These are phyloP conservation scores for Dysidea cf. avara DNA, from an alignment of 37 sponge, comb jelly and placozoan species.

Conservation along the genomic window DNA sequence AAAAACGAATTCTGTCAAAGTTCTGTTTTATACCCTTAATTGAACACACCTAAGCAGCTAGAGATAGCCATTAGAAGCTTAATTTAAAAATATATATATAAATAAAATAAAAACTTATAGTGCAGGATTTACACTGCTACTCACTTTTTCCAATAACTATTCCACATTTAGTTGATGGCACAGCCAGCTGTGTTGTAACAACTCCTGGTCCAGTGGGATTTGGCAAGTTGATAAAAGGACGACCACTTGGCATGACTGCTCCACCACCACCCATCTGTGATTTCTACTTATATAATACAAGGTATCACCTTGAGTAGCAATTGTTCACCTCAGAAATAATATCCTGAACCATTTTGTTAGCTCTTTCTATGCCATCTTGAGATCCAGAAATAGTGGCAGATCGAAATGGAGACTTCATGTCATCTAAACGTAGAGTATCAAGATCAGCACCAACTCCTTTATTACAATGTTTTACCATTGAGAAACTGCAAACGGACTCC, in stretches of 20 bases:
- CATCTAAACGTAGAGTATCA: neutral
- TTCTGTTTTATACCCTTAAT: too few relatives aligned
- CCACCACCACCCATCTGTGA: too few relatives aligned
- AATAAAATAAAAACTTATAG: neutral
- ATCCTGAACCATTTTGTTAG: constrained; percentile 71
- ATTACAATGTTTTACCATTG: constrained; percentile 39
- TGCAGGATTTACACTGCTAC: neutral
- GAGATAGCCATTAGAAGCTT: too few relatives aligned
- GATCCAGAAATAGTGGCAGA: constrained; percentile 74
- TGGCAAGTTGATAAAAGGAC: constrained; percentile 54
- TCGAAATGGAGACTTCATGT: constrained; percentile 36
- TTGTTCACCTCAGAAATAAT: constrained; percentile 71
- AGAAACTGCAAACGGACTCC: constrained; percentile 86
- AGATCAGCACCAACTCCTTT: neutral
- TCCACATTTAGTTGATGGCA: constrained; percentile 89
- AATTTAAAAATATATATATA: too few relatives aligned
- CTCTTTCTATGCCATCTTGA: constrained; percentile 45
- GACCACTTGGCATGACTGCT: too few relatives aligned
- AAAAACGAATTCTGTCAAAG: too few relatives aligned
- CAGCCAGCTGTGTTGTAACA: constrained; percentile 46
- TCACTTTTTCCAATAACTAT: constrained; percentile 94
- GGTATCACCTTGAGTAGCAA: too few relatives aligned
- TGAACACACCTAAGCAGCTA: too few relatives aligned
- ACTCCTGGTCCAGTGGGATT: constrained; percentile 79
- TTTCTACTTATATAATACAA: too few relatives aligned